Evolutionary conservation across 2,797 vertebrate genomes (phyloP), one percentile per base, ranked within the genome.

Genomic region (Pteropus rufus): DNA sequence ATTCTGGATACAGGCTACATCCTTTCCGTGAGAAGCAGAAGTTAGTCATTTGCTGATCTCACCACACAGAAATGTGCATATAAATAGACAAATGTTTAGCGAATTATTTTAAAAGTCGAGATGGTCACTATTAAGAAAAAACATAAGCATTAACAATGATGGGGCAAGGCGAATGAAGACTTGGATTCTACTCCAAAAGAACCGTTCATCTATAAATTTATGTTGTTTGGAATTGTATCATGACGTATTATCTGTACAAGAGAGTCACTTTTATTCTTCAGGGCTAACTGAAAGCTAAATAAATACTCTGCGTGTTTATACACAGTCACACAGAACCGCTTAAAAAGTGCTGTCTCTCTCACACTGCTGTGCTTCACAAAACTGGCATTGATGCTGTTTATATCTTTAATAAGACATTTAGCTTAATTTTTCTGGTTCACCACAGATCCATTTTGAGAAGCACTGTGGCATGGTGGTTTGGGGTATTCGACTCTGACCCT

Each of bases 351-450:
- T 81, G 56, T 69, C 92, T 96, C 65, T 58, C 49, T 77, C 23
- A 26, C 67, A 62, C 89, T 94, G 44, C 41, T 92, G 72, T 91
- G 80, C 64, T 97, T 92, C 89, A 92, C 19, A 7, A 93, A 81
- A 80, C 95, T 81, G 41, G 92, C 23, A 91, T 84, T 76, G 46
- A 83, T 91, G 52, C 76, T 96, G 83, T 97, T 95, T 93, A 97
- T 97, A 95, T 91, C 81, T 81, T 96, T 95, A 96, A 97, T 96
- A 97, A 98, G 98, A 94, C n/a, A 91, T 90, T 95, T 96, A 93
- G 94, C 97, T 97, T 95, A 84, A 96, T 93, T 97, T 98, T 94
- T 98, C 93, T 88, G 89, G 88, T 97, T 98, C 23, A 3, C 81
- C 95, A 83, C 39, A 26, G 87, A 93, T 94, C 65, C 96, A 58